Evolutionary conservation across 2,888 invertebrate genomes (phyloP).

Genomic region (Amphipyra berbera): DNA sequence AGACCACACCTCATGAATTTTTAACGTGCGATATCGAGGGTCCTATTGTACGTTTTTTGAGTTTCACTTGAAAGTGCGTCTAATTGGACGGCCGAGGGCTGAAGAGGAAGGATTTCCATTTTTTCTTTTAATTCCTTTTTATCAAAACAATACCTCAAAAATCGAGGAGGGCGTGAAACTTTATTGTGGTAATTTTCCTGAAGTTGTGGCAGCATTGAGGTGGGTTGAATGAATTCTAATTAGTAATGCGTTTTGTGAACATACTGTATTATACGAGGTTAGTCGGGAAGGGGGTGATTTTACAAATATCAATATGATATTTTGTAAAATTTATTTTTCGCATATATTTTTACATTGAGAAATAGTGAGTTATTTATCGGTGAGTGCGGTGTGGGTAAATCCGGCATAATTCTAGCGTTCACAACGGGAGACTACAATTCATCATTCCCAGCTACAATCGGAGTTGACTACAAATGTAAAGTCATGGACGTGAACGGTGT

Average conservation of each 20-base stretch:
- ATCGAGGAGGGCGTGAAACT: constrained; percentile 39
- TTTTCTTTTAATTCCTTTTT: constrained; percentile 55
- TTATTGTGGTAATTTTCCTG: constrained; percentile 39
- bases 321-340: too few species aligned
- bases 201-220: constrained; percentile 6
- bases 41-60: constrained; percentile 80
- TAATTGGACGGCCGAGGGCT: constrained; percentile 80
- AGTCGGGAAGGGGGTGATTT: too few species aligned
- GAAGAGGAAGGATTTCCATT: constrained; percentile 70
- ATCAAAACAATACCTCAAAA: constrained; percentile 51
- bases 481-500: too few species aligned
- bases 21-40: constrained; percentile 80
- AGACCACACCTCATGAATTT: constrained; percentile 71
- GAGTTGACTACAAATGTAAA: too few species aligned
- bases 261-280: too few species aligned
- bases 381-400: too few species aligned
- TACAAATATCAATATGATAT: too few species aligned
- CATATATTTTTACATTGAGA: too few species aligned
- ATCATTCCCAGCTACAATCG: too few species aligned
- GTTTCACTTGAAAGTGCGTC: constrained; percentile 74
- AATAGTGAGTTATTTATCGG: too few species aligned
- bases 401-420: too few species aligned
- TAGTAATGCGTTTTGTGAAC: not conserved
- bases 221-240: constrained; percentile 12
- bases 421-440: too few species aligned